Evolutionary conservation across 1,140 invertebrate species (phyloP), one percentile per base, ranked within the genome.

Genomic region (Drosophila tsacasi): DNA sequence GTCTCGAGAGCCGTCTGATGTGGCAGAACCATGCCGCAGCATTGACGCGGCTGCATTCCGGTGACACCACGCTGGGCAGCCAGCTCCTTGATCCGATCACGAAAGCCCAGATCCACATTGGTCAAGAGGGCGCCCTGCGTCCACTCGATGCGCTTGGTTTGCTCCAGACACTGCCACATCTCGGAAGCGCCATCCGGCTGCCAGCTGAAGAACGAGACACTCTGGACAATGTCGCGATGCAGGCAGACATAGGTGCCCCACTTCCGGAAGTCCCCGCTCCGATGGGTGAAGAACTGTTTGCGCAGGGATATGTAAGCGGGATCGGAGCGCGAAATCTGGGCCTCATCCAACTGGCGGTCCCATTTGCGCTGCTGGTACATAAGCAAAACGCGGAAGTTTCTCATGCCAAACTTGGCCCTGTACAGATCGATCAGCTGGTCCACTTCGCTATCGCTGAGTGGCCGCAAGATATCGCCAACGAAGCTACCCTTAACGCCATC

Each of bases 311-410:
- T 67, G 39, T 76, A 69, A 0, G 65, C 54, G 2, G 50, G 42
- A 59, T 83, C 76, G 21, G 49, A 46, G 10, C 37, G 13, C 1
- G 35, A 13, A n/a, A 77, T 67, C 25, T 74, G 61, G 1, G 79
- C 73, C 19, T 64, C 61, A 2, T 61, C 52, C 37, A 92, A 32
- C 52, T 92, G 86, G 0, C 61, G 60, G 62, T 92, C 80, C 91
- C 91, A 92, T 59, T 92, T 91, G 2, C 77, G 65, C 47, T 92
- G 91, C 47, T 89, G 91, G 55, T 89, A 92, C 5, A 92, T 42
- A 30, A 92, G 30, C 25, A 92, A 50, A 37, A 89, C 92, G 44
- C 92, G 84, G 32, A 91, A 91, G 27, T 91, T 80, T 15, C 62
- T 42, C 9, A 57, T 57, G 8, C 83, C 84, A 6, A 72, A 89